A percentile compares a stretch with the other conserved stretches of the same genome.
Evolutionary conservation across 2,113 vertebrate genomes (phyloP).

Genomic region (Mobula hypostoma): DNA sequence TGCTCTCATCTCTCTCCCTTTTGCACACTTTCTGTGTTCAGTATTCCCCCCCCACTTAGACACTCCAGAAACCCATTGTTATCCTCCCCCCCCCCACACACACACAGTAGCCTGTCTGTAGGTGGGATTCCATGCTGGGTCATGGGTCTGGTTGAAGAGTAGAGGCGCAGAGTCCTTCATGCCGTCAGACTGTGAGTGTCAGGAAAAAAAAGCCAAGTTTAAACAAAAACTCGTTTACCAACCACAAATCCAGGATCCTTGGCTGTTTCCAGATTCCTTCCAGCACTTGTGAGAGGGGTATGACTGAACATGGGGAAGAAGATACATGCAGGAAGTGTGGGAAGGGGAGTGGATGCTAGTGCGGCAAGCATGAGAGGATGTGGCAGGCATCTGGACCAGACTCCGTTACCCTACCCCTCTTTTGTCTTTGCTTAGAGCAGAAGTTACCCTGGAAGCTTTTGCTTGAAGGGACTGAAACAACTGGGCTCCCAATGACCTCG

Average conservation of each 20-base stretch:
- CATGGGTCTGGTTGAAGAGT: not conserved
- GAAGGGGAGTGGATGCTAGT: not conserved
- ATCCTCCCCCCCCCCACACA: not conserved
- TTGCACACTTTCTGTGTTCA: not conserved
- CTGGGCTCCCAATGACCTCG: not conserved
- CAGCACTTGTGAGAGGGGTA: constrained; percentile 47
- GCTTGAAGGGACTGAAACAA: not conserved
- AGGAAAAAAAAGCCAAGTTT: not conserved
- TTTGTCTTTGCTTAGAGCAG: not conserved
- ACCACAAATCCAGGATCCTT: constrained; percentile 47
- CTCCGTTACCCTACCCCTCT: not conserved
- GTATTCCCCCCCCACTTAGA: not conserved
- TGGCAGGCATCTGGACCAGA: not conserved
- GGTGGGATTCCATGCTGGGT: not conserved
- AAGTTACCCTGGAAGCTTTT: not conserved
- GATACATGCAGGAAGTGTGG: constrained; percentile 41
- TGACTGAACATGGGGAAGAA: constrained; percentile 54
- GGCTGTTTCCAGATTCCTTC: constrained; percentile 39
- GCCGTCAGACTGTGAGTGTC: not conserved
- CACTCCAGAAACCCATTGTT: not conserved
- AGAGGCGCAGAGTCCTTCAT: not conserved
- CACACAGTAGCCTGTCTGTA: not conserved
- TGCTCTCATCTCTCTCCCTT: not conserved
- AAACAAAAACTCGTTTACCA: constrained; percentile 48
- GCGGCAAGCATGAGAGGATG: constrained; percentile 40